Conservation (phyloP, 2,888 invertebrate genomes). For the Macaria notata region DNA sequence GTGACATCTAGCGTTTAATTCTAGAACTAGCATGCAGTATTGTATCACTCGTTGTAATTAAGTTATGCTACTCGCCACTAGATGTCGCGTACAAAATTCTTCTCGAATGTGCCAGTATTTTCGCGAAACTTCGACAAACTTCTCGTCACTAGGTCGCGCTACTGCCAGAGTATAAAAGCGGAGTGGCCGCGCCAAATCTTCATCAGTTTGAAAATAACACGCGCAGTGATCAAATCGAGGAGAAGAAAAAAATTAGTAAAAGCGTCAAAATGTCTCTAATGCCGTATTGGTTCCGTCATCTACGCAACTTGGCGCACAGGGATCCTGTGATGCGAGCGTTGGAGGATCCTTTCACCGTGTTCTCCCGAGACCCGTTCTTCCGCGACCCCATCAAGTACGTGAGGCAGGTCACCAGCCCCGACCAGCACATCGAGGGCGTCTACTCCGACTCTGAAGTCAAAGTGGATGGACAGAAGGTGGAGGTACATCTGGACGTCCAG, state of each 20-base stretch:
- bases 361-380: constrained; percentile 69
- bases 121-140: constrained; percentile 44
- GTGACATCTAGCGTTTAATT: too few relatives aligned
- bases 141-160: constrained; percentile 60
- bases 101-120: constrained; percentile 43
- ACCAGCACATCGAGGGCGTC: constrained; percentile 70
- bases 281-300: constrained; percentile 73
- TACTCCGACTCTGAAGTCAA: constrained; percentile 81
- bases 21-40: too few relatives aligned
- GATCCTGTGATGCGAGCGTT: constrained; percentile 60
- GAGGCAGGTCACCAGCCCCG: constrained; percentile 49
- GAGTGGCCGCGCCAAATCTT: constrained; percentile 24
- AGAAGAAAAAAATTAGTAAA: constrained; percentile 18
- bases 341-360: constrained; percentile 62
- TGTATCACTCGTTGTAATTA: too few relatives aligned
- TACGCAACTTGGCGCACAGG: constrained; percentile 60
- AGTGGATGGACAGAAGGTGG: constrained; percentile 85
- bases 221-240: constrained; percentile 2
- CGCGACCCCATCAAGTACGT: constrained; percentile 64
- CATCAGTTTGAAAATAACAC: constrained; percentile 35
- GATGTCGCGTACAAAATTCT: constrained; percentile 43
- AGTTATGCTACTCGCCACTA: constrained; percentile 36
- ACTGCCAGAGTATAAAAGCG: constrained; percentile 52
- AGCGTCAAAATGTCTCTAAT: constrained; percentile 63
- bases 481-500: constrained; percentile 88